Conservation (phyloP, 2,113 vertebrate species). For the Sorex araneus region DNA sequence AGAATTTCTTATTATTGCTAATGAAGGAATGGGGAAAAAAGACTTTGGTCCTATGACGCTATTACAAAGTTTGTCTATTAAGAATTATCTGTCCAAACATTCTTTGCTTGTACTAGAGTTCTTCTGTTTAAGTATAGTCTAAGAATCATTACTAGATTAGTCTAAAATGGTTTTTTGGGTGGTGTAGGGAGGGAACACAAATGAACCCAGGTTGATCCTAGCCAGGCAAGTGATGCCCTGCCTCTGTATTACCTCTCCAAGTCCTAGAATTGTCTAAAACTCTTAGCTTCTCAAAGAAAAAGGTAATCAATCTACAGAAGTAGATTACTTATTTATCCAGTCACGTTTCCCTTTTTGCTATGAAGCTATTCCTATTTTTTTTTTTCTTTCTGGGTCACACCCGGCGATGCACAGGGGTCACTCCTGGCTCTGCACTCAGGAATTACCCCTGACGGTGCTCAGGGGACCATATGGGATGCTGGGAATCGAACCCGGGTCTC, state of each 20-base stretch:
- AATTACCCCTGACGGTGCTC: too few species aligned
- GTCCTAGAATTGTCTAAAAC: background rate
- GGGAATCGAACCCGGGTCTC: too few species aligned
- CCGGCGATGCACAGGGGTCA: too few species aligned
- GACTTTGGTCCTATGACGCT: constrained; percentile 28
- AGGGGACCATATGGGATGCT: too few species aligned
- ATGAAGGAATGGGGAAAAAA: background rate
- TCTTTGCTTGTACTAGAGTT: constrained; percentile 26
- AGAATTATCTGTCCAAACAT: constrained; percentile 5
- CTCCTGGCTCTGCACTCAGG: too few species aligned
- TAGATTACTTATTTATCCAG: constrained; percentile 14
- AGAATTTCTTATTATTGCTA: background rate
- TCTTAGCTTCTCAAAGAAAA: constrained; percentile 1
- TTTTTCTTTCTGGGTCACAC: too few species aligned
- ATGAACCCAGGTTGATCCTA: too few species aligned
- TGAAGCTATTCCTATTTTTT: constrained; percentile 11
- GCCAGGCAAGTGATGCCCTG: background rate
- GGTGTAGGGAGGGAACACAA: background rate
- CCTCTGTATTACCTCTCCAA: background rate
- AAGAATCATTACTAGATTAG: too few species aligned
- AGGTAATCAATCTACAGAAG: background rate
- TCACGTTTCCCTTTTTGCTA: constrained; percentile 34
- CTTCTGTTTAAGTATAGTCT: background rate
- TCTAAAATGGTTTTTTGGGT: background rate
- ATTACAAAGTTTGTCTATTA: background rate